Conservation (phyloP, 1,140 invertebrate species). For the Drosophila bifasciata region DNA sequence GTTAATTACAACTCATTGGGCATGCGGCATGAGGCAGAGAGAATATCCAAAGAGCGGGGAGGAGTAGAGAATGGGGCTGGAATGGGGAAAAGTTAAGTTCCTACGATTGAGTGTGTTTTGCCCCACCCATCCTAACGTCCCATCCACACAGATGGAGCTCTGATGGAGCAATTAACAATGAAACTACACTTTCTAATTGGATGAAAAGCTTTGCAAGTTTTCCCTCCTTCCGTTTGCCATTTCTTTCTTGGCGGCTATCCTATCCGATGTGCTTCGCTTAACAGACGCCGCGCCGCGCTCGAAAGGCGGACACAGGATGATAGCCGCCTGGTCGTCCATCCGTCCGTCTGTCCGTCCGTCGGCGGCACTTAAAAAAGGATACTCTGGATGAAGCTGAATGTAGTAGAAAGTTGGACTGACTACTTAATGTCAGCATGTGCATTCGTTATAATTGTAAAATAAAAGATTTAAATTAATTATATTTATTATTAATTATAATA, state of each 20-base stretch:
- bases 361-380: too few species aligned
- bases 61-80: too few species aligned
- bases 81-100: slow-evolving; percentile 36
- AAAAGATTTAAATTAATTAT: too few species aligned
- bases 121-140: not conserved
- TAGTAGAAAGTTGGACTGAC: too few species aligned
- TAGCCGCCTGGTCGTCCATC: not conserved
- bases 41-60: too few species aligned
- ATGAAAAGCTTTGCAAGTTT: slow-evolving; percentile 81
- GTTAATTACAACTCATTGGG: slow-evolving; percentile 83
- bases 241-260: slow-evolving; percentile 16
- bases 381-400: too few species aligned
- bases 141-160: slow-evolving; percentile 11
- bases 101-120: slow-evolving; percentile 6
- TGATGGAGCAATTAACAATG: slow-evolving; percentile 74
- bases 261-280: slow-evolving; percentile 65
- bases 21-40: slow-evolving; percentile 40
- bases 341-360: not conserved
- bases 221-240: slow-evolving; percentile 23
- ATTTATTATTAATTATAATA: too few species aligned
- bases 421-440: too few species aligned
- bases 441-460: too few species aligned
- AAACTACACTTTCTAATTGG: slow-evolving; percentile 80
- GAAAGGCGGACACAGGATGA: not conserved
- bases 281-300: slow-evolving; percentile 18